Conservation (phyloP, 2,797 vertebrate species). For the Schizothorax lantsangensis region DNA sequence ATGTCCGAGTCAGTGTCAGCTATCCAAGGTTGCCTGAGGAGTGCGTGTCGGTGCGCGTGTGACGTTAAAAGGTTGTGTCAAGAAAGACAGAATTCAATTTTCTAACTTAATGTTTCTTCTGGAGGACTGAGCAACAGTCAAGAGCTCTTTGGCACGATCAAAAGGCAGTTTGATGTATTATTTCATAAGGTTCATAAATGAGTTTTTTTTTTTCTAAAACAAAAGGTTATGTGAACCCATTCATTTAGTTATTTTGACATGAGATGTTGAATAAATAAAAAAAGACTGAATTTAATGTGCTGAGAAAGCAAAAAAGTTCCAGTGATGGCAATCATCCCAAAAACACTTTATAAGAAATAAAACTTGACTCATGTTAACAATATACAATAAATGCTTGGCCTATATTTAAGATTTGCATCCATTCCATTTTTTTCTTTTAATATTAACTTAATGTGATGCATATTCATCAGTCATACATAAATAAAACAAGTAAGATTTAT, state of each 20-base stretch:
- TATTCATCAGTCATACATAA: neutral
- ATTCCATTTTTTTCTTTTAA: neutral
- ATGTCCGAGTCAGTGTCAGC: conserved; percentile 53
- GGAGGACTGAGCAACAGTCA: conserved; percentile 17
- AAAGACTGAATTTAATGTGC: conserved; percentile 12
- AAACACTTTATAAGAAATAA: neutral
- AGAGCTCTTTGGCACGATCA: conserved; percentile 37
- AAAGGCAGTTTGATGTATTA: conserved; percentile 37
- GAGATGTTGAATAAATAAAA: neutral
- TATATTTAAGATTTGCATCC: neutral
- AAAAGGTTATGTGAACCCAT: conserved; percentile 32
- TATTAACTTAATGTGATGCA: neutral
- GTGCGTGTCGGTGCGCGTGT: conserved; percentile 21
- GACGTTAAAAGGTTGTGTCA: conserved; percentile 46
- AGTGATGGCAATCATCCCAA: neutral
- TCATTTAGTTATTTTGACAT: neutral
- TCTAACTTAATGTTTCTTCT: conserved; percentile 30
- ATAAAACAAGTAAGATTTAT: neutral
- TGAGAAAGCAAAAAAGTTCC: conserved; percentile 3
- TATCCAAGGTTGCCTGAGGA: conserved; percentile 49
- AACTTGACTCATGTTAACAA: neutral
- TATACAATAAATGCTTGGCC: too few species aligned
- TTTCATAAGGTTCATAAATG: conserved; percentile 21
- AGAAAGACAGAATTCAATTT: conserved; percentile 50
- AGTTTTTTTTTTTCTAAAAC: neutral